phyloP scores from a whole-genome alignment of 2,113 vertebrate genomes.

The Cariama cristata region DNA sequence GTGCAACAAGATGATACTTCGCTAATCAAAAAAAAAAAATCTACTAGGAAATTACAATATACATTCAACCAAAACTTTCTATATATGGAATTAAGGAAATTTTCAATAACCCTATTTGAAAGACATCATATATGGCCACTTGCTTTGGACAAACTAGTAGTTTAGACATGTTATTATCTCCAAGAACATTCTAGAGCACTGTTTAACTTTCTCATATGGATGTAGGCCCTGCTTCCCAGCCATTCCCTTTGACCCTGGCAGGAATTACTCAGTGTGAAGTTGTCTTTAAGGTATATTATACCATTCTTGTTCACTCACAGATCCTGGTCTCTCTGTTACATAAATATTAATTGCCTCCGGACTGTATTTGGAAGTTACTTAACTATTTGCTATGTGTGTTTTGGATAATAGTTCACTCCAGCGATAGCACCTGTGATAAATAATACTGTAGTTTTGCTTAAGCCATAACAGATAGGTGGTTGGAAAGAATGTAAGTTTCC shows the following conservation, averaged over 20 bases:
- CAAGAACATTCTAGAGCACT: background rate
- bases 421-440: too few relatives aligned
- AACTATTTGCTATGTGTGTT: background rate
- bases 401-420: background rate
- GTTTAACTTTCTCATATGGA: background rate
- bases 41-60: background rate
- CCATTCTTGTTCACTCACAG: background rate
- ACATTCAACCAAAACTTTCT: background rate
- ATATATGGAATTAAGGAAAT: background rate
- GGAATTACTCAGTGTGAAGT: background rate
- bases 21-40: background rate
- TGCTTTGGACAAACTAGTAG: background rate
- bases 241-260: background rate
- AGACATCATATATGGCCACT: fast-evolving
- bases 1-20: background rate
- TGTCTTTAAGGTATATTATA: background rate
- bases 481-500: too few relatives aligned
- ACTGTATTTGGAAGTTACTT: background rate
- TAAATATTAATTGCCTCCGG: background rate
- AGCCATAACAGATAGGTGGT: too few relatives aligned
- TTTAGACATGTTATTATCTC: background rate
- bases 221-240: background rate
- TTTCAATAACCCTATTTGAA: background rate
- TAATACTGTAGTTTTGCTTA: too few relatives aligned
- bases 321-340: background rate